Base-by-base conservation (phyloP, 1,140 invertebrate species). In the Drosophila mayri region DNA sequence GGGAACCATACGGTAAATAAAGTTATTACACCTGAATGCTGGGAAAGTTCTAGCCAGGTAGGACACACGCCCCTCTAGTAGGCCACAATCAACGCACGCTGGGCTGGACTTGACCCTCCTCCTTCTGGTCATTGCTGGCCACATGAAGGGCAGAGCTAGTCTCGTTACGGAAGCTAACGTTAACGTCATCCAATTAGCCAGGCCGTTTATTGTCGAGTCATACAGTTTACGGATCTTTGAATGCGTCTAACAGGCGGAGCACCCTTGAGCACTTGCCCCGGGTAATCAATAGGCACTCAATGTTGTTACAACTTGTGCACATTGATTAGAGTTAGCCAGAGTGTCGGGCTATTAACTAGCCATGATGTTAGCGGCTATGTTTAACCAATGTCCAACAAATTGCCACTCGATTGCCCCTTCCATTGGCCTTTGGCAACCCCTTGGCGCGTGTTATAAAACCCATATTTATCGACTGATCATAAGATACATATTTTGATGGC, bases 201-300 rank as follows among this genome's bases (percentile, higher is more conserved):
- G 22, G n/a, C 40, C 40, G 28, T 11, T 44, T 55, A 76, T 20
- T 77, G 74, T 40, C 72, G 28, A 60, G 61, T 57, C 57, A 57
- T 44, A 35, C 28, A 41, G 71, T 30, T 65, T 65, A 58, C 41
- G 52, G 60, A 50, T 74, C 71, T 67, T 71, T 71, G 83, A 81
- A 58, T 78, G 61, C 61, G 37, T 25, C 47, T 35, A 66, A 85
- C 74, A 63, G 64, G 70, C 57, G 65, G 50, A 52, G 67, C 77
- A 81, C 77, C 84, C 84, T 84, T 90, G 81, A 81, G 70, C 60
- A 55, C 35, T 55, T 55, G 52, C 49, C 37, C 47, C 46, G 71
- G 57, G 76, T 49, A 88, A 90, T 90, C 67, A 71, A 78, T 81
- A 90, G 68, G 55, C 62, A 70, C 77, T 80, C 63, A 79, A 43